These are phyloP conservation scores for Drosophila tropicalis DNA, from an alignment of 1,140 invertebrate species.

Conservation along the genomic window DNA sequence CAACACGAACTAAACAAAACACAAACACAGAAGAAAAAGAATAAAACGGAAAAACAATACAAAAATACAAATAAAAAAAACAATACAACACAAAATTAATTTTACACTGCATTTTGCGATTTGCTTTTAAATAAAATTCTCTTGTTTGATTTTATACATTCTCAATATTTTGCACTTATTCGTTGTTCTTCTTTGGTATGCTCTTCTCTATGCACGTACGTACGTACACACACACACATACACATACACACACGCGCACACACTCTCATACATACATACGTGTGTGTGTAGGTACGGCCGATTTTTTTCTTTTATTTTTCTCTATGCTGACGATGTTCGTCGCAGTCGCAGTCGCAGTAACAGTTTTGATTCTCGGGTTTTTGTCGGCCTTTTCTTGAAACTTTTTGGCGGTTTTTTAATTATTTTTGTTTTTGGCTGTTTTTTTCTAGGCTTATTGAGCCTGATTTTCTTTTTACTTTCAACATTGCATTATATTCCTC, in stretches of 20 bases:
- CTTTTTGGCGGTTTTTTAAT: no score
- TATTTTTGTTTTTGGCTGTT: no score
- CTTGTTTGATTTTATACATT: conserved; percentile 17
- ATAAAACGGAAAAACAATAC: conserved; percentile 8
- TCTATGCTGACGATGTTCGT: conserved; percentile 48
- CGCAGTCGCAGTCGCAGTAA: conserved; percentile 41
- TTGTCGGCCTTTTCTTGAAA: no score
- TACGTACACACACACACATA: conserved; percentile 26
- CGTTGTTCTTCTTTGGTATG: conserved; percentile 38
- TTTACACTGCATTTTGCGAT: conserved; percentile 20
- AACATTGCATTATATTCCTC: no score
- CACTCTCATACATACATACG: conserved; percentile 22
- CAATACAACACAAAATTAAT: conserved; percentile 10
- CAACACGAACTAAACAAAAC: conserved; percentile 16
- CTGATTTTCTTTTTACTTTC: no score
- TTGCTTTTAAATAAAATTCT: conserved; percentile 21
- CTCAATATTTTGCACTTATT: conserved; percentile 40
- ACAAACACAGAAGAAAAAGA: conserved; percentile 11
- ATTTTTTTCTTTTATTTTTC: conserved; percentile 47
- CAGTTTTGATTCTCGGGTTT: conserved; percentile 9
- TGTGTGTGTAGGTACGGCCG: conserved; percentile 30
- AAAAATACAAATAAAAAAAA: conserved; percentile 11
- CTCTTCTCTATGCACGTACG: conserved; percentile 37
- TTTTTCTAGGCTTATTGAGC: no score
- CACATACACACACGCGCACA: conserved; percentile 17